These are phyloP conservation scores for Drosophila pseudotakahashii DNA, from an alignment of 2,888 invertebrate species.

Conservation along the genomic window DNA sequence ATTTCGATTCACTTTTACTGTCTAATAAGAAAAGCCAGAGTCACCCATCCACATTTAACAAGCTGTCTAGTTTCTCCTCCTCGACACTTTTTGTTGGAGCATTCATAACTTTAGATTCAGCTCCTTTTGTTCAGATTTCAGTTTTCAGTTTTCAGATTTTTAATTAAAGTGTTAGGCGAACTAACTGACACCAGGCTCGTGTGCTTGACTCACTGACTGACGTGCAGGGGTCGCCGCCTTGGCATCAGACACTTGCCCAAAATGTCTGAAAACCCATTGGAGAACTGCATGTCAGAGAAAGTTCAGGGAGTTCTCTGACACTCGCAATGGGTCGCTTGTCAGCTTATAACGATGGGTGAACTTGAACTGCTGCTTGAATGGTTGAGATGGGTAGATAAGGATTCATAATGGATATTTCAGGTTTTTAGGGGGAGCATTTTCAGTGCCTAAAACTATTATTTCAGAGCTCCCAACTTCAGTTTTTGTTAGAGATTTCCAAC, in stretches of 20 bases:
- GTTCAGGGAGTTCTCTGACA: constrained; percentile 37
- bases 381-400: constrained; percentile 21
- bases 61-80: constrained; percentile 65
- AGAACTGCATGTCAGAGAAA: constrained; percentile 40
- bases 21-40: constrained; percentile 57
- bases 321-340: constrained; percentile 31
- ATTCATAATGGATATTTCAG: background rate
- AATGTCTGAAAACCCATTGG: constrained; percentile 13
- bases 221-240: constrained; percentile 36
- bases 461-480: too few relatives aligned
- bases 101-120: constrained; percentile 59
- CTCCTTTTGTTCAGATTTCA: constrained; percentile 27
- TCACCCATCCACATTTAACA: constrained; percentile 16
- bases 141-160: constrained; percentile 39
- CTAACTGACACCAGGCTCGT: constrained; percentile 36
- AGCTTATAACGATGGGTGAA: constrained; percentile 27
- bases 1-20: constrained; percentile 10
- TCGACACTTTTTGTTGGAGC: constrained; percentile 56
- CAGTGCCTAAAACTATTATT: too few relatives aligned
- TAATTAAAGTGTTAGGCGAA: constrained; percentile 66
- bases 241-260: constrained; percentile 39
- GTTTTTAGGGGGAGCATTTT: background rate
- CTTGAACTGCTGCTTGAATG: constrained; percentile 24
- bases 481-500: too few relatives aligned
- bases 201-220: constrained; percentile 31